Conservation (phyloP, 2,888 invertebrate genomes). For the Tachina grossa region DNA sequence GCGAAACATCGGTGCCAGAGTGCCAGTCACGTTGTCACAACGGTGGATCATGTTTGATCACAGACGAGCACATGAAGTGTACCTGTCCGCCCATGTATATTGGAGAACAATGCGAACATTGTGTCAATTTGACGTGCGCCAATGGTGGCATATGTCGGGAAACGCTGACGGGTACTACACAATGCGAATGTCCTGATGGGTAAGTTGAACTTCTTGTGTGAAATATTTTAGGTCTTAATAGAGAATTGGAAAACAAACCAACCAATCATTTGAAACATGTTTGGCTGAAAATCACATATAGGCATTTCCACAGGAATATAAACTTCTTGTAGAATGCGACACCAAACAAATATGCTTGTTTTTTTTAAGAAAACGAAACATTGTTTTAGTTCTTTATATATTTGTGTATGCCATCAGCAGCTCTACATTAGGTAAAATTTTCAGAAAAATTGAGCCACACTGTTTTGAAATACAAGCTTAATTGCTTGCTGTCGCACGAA, state of each 20-base stretch:
- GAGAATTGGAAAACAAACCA: too few relatives aligned
- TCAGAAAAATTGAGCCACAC: too few relatives aligned
- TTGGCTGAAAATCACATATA: background rate
- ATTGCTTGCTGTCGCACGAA: too few relatives aligned
- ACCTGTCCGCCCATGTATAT: conserved; percentile 84
- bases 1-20: conserved; percentile 85
- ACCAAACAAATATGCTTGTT: too few relatives aligned
- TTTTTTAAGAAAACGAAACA: too few relatives aligned
- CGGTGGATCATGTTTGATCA: conserved; percentile 85
- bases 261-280: background rate
- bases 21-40: conserved; percentile 86
- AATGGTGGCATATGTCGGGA: conserved; percentile 86
- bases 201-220: conserved; percentile 75
- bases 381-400: too few relatives aligned
- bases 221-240: too few relatives aligned
- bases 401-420: too few relatives aligned
- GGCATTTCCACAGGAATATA: too few relatives aligned
- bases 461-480: too few relatives aligned
- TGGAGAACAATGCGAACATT: conserved; percentile 85
- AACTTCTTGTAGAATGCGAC: too few relatives aligned
- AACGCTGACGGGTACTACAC: conserved; percentile 81
- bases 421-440: too few relatives aligned
- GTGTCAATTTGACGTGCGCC: conserved; percentile 84
- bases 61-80: conserved; percentile 83
- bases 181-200: conserved; percentile 85